Percentiles rank a stretch among this genome's conserved stretches.
Evolutionary conservation across 2,888 invertebrate species (phyloP).

Genomic region (Drosophila mercatorum): DNA sequence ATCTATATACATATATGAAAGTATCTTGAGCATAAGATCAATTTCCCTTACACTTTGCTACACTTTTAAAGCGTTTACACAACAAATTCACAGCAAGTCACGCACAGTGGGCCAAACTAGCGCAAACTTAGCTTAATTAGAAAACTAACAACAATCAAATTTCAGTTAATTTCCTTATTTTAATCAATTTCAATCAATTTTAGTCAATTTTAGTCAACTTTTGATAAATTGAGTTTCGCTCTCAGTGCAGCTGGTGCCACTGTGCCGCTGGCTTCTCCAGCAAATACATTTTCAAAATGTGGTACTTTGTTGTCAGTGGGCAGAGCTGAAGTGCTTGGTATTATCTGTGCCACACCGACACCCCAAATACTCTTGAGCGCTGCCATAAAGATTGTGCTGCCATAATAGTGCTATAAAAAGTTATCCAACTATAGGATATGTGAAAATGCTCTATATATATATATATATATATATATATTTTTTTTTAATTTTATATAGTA

Average conservation of each 20-base stretch:
- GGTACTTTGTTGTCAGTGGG: slow-evolving; percentile 4
- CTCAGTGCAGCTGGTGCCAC: slow-evolving; percentile 15
- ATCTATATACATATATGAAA: slow-evolving; percentile 3
- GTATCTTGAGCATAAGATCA: slow-evolving; percentile 32
- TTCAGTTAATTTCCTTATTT: too few relatives aligned
- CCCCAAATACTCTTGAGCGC: slow-evolving; percentile 21
- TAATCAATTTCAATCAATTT: too few relatives aligned
- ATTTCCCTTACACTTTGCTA: slow-evolving; percentile 17
- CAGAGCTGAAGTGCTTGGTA: background rate
- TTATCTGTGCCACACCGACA: slow-evolving; percentile 29
- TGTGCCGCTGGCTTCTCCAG: slow-evolving; percentile 51
- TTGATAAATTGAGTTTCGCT: too few relatives aligned
- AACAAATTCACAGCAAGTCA: slow-evolving; percentile 53
- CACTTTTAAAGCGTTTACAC: slow-evolving; percentile 38
- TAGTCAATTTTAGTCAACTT: too few relatives aligned
- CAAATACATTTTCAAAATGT: slow-evolving; percentile 50
- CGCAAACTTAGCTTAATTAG: background rate
- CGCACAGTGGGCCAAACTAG: slow-evolving; percentile 31
- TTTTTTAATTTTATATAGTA: background rate
- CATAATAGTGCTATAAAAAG: slow-evolving; percentile 4
- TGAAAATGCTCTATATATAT: background rate
- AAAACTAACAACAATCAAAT: too few relatives aligned
- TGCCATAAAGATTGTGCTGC: slow-evolving; percentile 22
- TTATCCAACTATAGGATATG: background rate
- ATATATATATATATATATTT: background rate